Evolutionary conservation across 2,888 invertebrate species (phyloP), one percentile per base, ranked within the genome.

Genomic region (Meteorus colon): DNA sequence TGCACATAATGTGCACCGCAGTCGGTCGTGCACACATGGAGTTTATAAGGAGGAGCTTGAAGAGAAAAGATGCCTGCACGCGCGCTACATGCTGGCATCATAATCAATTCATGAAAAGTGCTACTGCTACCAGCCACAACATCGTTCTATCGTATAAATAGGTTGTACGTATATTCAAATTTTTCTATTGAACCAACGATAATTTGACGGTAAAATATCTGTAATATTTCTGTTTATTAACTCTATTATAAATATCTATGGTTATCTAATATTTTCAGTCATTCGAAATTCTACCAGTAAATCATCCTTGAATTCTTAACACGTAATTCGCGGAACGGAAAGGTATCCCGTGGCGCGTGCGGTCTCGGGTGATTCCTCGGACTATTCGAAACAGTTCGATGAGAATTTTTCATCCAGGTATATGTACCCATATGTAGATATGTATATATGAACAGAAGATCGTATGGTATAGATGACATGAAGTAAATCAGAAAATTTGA

Each of bases 51-150:
- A 24, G 19, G 19, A 55, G 55, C 19, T 55, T 8, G 55, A 55
- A 19, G n/a, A 24, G 19, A 19, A 55, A 55, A 81, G 75, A 85
- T 85, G 78, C 84, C 84, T 82, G 82, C 84, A 84, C 85, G 85
- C 81, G 60, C 76, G 76, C 78, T 78, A 19, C 55, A 55, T 55
- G 55, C 55, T 81, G 78, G 79, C 81, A 82, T 84, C 84, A 83
- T 86, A 84, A 86, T 84, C 84, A 81, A 83, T 86, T 86, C 85
- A 76, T 76, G 82, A 82, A 85, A 86, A 78, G 80, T 51, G 29
- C 82, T 79, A 80, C 78, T 73, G 74, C 75, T 79, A 65, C 55
- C 62, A 67, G 48, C 59, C 27, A 59, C 75, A 62, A 77, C 75
- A 62, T 75, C 76, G 1, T 5, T 45, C 27, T 67, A 27, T 67